Conservation (phyloP, 2,888 invertebrate genomes). For the Dermolepida albohirtum region DNA sequence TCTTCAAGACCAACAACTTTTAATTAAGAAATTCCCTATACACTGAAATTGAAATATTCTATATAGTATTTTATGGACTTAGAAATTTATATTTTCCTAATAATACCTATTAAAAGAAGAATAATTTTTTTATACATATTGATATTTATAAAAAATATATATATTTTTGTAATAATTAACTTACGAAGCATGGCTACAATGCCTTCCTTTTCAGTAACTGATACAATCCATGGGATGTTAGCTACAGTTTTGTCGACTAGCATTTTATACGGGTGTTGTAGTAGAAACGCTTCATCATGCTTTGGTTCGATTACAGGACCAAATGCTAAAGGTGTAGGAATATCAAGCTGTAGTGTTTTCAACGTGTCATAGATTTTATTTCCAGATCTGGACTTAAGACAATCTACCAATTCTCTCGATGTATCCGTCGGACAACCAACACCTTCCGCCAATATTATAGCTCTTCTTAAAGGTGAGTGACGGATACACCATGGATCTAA, state of each 20-base stretch:
- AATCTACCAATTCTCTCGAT: conserved; percentile 70
- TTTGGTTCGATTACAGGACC: conserved; percentile 73
- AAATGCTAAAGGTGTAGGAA: conserved; percentile 73
- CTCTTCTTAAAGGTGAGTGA: conserved; percentile 69
- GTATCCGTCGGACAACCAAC: conserved; percentile 73
- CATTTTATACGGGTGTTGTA: conserved; percentile 71
- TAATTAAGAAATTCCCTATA: no score
- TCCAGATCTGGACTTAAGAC: conserved; percentile 71
- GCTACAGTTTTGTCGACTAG: conserved; percentile 70
- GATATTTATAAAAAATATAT: no score
- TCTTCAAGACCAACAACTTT: no score
- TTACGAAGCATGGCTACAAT: conserved; percentile 75
- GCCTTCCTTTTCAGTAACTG: conserved; percentile 76
- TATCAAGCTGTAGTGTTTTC: not conserved
- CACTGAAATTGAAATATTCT: no score
- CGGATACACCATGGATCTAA: conserved; percentile 69
- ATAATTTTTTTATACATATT: no score
- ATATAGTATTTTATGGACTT: no score
- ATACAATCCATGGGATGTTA: conserved; percentile 75
- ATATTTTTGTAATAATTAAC: not conserved
- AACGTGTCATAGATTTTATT: not conserved
- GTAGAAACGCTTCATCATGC: conserved; percentile 67
- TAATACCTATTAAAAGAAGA: no score
- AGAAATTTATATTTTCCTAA: no score
- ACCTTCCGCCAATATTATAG: conserved; percentile 69